Evolutionary conservation across 2,888 invertebrate species (phyloP), one percentile per base, ranked within the genome.

Genomic region (Lepidocyrtoides sp.): DNA sequence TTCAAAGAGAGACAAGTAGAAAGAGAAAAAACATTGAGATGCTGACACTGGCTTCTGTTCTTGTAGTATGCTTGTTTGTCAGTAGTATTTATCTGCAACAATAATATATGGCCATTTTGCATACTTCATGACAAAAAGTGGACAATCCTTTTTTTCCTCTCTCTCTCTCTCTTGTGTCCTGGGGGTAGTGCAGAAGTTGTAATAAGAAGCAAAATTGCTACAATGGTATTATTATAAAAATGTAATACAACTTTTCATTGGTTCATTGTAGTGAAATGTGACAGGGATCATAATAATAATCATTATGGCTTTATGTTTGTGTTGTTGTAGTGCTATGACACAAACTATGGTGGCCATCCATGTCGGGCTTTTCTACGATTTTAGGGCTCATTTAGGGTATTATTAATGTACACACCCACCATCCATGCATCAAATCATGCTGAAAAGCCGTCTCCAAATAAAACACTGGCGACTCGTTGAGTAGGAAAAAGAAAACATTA

Each of bases 261-360:
- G 63, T n/a, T 82, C 63, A 63, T 82, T 82, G 82, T 63, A 48
- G 82, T 82, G 63, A 14, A 75, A 75, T 75, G 75, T 60, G 75
- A 86, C 77, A 77, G 77, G 41, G 86, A 77, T 77, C 75, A 86
- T 86, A 86, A 60, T 44, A 75, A 48, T 75, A 44, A 75, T 75
- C 75, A 75, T 75, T 48, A 75, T 75, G 75, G 48, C 69, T 72
- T 72, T 36, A 36, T 36, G 36, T 7, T 36, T 36, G 36, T 48
- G 75, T 17, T 29, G 0, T 1, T 48, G 20, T 48, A n/a, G n/a
- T n/a, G n/a, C n/a, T n/a, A 75, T 48, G 26, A 44, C 44, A 77
- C n/a, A 75, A 20, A 75, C 57, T 10, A 26, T 77, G 75, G 75
- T 36, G 75, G 57, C 75, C 75, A 54, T 83, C 41, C 63, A 44